Conservation (phyloP, 1,140 invertebrate species). For the Mamestra configurata region DNA sequence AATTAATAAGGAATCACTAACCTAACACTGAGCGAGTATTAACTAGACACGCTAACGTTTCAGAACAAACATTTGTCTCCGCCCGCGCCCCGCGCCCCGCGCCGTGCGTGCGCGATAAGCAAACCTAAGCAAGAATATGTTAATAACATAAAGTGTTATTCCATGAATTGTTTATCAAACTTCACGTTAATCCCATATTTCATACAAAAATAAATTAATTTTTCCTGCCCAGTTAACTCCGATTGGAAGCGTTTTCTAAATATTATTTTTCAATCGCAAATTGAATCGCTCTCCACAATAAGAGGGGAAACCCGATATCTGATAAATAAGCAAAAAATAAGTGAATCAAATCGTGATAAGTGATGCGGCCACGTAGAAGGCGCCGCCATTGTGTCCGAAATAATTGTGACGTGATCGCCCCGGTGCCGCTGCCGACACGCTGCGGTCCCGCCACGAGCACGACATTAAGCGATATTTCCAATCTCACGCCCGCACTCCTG, state of each 20-base stretch:
- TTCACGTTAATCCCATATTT: conserved; percentile 17
- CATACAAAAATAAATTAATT: conserved; percentile 28
- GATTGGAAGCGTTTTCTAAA: conserved; percentile 12
- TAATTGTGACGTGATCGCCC: conserved; percentile 51
- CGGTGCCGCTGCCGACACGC: conserved; percentile 24
- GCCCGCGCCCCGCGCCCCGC: not conserved
- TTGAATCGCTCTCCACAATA: not conserved
- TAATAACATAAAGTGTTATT: conserved; percentile 27
- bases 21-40: conserved; percentile 15
- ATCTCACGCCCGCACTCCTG: conserved; percentile 60
- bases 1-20: conserved; percentile 33
- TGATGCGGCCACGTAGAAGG: conserved; percentile 9
- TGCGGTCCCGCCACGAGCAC: not conserved
- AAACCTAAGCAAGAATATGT: conserved; percentile 21
- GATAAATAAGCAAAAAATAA: conserved; percentile 22
- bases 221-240: conserved; percentile 23
- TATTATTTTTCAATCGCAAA: conserved; percentile 26
- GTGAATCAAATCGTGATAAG: conserved; percentile 18
- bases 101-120: conserved; percentile 12
- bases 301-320: not conserved
- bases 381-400: conserved; percentile 56
- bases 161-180: conserved; percentile 18
- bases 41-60: conserved; percentile 25
- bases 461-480: conserved; percentile 70
- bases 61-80: conserved; percentile 9